Percentiles rank a stretch among this genome's conserved stretches.
Evolutionary conservation across 2,113 vertebrate genomes (phyloP).

Genomic region (Centropristis striata): DNA sequence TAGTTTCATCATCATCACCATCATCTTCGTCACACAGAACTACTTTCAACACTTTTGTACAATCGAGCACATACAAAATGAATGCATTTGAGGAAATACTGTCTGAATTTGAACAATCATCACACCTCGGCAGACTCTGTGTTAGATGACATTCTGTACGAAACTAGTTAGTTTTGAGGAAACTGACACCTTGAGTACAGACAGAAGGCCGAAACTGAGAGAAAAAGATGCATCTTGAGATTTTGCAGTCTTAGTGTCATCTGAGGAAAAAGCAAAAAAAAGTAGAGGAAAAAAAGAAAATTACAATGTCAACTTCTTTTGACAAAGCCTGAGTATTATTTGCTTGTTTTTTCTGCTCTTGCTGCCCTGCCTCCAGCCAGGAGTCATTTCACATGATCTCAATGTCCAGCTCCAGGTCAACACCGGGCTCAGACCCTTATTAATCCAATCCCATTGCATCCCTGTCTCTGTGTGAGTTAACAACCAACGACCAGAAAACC

Average conservation of each 20-base stretch:
- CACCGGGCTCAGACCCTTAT: conserved; percentile 15
- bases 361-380: conserved; percentile 1
- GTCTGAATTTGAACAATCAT: not conserved
- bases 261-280: not conserved
- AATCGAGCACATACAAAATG: not conserved
- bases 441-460: conserved; percentile 37
- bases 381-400: conserved; percentile 31
- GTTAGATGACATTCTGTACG: not conserved
- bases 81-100: not conserved
- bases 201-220: not conserved
- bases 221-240: not conserved
- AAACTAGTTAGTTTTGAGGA: not conserved
- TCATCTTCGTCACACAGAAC: not conserved
- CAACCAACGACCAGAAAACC: conserved; percentile 23
- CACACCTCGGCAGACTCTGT: not conserved
- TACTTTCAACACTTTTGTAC: not conserved
- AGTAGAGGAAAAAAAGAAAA: not conserved
- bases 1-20: too few species aligned
- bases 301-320: not conserved
- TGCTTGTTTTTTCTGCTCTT: conserved; percentile 20
- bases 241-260: not conserved
- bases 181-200: not conserved
- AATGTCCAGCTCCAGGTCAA: conserved; percentile 33
- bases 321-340: not conserved
- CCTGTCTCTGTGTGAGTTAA: conserved; percentile 10